Percentiles rank a stretch among this genome's conserved stretches.
These are phyloP conservation scores for Mus minutoides DNA, from an alignment of 2,797 vertebrate species.

Conservation along the genomic window DNA sequence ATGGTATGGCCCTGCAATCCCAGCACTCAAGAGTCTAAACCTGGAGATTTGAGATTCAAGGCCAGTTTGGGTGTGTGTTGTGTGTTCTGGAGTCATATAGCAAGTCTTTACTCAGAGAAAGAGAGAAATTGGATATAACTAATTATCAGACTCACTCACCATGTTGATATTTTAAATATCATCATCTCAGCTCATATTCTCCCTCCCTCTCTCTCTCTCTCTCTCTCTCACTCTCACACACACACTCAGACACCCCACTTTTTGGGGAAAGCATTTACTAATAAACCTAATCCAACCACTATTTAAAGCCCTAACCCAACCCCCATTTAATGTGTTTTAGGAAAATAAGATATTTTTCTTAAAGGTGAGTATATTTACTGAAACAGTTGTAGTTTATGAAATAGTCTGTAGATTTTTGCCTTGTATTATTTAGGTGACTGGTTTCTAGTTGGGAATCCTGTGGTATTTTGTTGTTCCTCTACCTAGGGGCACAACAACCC, in stretches of 20 bases:
- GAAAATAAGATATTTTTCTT: conserved; percentile 24
- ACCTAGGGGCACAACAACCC: too few relatives aligned
- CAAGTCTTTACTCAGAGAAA: not conserved
- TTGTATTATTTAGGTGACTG: conserved; percentile 40
- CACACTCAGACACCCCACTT: not conserved
- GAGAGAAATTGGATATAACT: not conserved
- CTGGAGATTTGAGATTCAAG: not conserved
- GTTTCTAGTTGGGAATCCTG: conserved; percentile 55
- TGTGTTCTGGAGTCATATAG: not conserved
- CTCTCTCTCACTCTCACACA: too few relatives aligned
- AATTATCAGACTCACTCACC: conserved; percentile 25
- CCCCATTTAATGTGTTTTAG: conserved; percentile 45
- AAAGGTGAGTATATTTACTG: conserved; percentile 35
- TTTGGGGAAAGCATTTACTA: conserved; percentile 51
- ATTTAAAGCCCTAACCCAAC: not conserved
- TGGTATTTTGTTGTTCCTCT: not conserved
- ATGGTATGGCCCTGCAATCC: not conserved
- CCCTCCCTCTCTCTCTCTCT: not conserved
- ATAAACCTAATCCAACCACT: not conserved
- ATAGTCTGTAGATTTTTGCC: conserved; percentile 44
- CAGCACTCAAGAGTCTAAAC: not conserved
- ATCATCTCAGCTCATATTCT: not conserved
- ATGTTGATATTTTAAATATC: not conserved
- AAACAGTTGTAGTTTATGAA: conserved; percentile 41
- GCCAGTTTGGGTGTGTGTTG: not conserved